Base-by-base conservation (phyloP, 2,113 vertebrate genomes). In the Ceratotherium simum region DNA sequence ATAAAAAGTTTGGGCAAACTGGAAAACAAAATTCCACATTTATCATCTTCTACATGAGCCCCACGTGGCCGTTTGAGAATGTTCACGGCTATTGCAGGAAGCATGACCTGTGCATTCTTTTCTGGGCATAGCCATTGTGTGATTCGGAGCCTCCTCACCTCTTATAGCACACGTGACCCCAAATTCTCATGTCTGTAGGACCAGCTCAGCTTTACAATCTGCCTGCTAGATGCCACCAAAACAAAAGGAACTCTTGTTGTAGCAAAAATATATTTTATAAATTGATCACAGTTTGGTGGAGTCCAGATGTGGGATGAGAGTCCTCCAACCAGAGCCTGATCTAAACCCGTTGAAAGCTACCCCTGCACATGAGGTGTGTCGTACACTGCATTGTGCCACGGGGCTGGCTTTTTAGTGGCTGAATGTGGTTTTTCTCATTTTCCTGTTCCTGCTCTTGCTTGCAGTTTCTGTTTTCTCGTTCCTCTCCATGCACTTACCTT, bases 281-380 rank as follows among this genome's bases (percentile, higher is more conserved):
- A 21, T 3, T n/a, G 86, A 65, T 48, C 39, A 82, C 69, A 64
- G 64, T 90, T 58, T 51, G 56, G 20, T 51, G 67, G 21, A 13
- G n/a, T 31, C 36, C 39, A 79, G 81, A 64, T 13, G 27, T 4
- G 3, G 27, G n/a, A 60, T 8, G 7, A 10, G 18, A 29, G n/a
- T 3, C 65, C 46, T 96, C 69, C 46, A 48, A 27, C 2, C 36
- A 23, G 4, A 85, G 42, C 18, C 31, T 42, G 0, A 36, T 3
- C 29, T 25, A 58, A 33, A 48, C 13, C n/a, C n/a, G 29, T 2
- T 23, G 31, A 75, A 46, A 51, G 33, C 2, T 12, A 8, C 48
- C 5, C 2, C 6, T 21, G 25, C 10, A 67, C 20, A 33, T 1
- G 4, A n/a, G 7, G 6, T 21, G 3, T 0, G 3, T 54, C 13